Evolutionary conservation across 2,888 invertebrate genomes (phyloP), one percentile per base, ranked within the genome.

Genomic region (Lithophane leautieri): DNA sequence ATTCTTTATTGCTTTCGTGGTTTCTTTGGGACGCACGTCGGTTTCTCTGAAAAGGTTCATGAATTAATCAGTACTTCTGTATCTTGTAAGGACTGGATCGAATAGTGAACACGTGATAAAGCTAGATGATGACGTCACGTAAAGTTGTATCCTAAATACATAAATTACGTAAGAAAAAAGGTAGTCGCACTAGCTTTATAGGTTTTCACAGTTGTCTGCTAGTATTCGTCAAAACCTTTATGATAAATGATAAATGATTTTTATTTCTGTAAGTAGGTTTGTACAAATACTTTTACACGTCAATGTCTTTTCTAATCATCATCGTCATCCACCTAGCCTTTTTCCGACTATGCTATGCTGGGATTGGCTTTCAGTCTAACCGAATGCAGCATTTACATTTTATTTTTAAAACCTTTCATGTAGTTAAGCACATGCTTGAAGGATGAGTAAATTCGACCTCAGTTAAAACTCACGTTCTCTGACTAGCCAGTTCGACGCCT

Each of bases 1-100:
- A 84, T 86, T 80, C 76, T 78, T 79, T 87, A 82, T 73, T 70
- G 40, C 40, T 60, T 71, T 76, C 60, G 65, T 56, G 79, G 86
- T 78, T 72, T 76, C 73, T 72, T 76, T 81, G 74, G 87, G 73
- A 72, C 50, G 28, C 34, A 40, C 25, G 54, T 76, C 56, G 40
- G 79, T 61, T 82, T 67, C 71, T 60, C 63, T 61, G 75, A 62
- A 78, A 79, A 70, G 77, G 72, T 76, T 76, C 78, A 78, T 78
- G 61, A 84, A 86, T 85, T 78, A 83, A 84, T 81, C 81, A 86
- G 72, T 60, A 19, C 60, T 60, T 1, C 58, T 62, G 40, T 61
- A 28, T 28, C n/a, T 34, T 68, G 67, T 70, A 63, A 71, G 47
- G 40, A 47, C 62, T 68, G 22, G 19, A 72, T 61, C 34, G 14